Evolutionary conservation across 2,888 invertebrate species (phyloP), one percentile per base, ranked within the genome.

Genomic region (Cephalotes varians): DNA sequence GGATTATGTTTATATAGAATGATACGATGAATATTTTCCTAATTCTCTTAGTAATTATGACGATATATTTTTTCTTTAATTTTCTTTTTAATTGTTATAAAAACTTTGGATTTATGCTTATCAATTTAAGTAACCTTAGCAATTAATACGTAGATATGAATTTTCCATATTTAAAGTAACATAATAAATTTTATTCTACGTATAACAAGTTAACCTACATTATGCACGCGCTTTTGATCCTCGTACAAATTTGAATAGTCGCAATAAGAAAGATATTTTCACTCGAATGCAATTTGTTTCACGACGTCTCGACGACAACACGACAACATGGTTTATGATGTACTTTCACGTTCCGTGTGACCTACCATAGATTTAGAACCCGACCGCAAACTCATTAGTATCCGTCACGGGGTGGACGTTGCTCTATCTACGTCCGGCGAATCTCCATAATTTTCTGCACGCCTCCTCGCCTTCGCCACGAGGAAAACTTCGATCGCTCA

Each of bases 381-480:
- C 69, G 73, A 88, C 89, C 89, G 84, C 89, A 88, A 91, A 90
- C 88, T 91, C 88, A 90, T 90, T 91, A 90, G 84, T 83, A 86
- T 85, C 69, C 81, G 84, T 81, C 85, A 87, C 84, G 90, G 80
- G 74, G 69, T 74, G 84, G 77, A 65, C 73, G 67, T 71, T 64
- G 56, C 74, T 76, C 77, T 79, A 81, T 72, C 83, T 69, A 58
- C 40, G 73, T 49, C 64, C 69, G 51, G 40, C 40, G 64, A 64
- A 64, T 82, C 49, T 81, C 64, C 47, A 44, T 71, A 69, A 60
- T 62, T 83, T 86, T 76, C 79, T 62, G 72, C 60, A 58, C 60
- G 49, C 49, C 74, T 81, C 60, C 69, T 79, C 83, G 74, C 79
- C 73, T 74, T 10, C 51, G 71, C 47, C 49, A 44, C 47, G 72